Conservation (phyloP, 2,113 vertebrate genomes). For the Caranx ignobilis region DNA sequence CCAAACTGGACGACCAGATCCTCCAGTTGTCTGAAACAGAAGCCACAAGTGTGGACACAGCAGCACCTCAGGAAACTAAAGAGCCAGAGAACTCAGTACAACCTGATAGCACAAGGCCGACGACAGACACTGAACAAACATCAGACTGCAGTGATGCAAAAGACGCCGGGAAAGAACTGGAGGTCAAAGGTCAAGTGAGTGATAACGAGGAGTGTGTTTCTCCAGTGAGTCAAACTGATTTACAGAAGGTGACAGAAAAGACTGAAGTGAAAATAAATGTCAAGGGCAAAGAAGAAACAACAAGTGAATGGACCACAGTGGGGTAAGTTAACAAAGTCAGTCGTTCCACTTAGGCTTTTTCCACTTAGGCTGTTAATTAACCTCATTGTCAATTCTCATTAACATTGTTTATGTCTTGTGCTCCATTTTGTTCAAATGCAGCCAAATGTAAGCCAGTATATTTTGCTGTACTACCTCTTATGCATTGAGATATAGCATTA, state of each 20-base stretch:
- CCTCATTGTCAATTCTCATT: not conserved
- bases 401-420: not conserved
- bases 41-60: not conserved
- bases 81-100: not conserved
- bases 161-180: not conserved
- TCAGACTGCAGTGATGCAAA: not conserved
- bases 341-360: not conserved
- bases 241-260: slow-evolving; percentile 9
- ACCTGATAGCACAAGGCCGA: not conserved
- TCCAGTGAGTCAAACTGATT: slow-evolving; percentile 3
- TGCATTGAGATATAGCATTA: not conserved
- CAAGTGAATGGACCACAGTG: slow-evolving; percentile 36
- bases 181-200: slow-evolving; percentile 17
- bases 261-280: not conserved
- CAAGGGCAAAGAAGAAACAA: slow-evolving; percentile 14
- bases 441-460: not conserved
- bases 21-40: slow-evolving; percentile 2
- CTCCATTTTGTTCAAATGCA: not conserved
- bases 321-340: slow-evolving; percentile 40
- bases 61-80: not conserved
- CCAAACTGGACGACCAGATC: slow-evolving; percentile 48
- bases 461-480: not conserved
- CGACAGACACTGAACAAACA: not conserved
- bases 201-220: not conserved
- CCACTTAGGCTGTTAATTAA: not conserved